phyloP scores from a whole-genome alignment of 2,888 invertebrate genomes.

The Ormyrus rosae region DNA sequence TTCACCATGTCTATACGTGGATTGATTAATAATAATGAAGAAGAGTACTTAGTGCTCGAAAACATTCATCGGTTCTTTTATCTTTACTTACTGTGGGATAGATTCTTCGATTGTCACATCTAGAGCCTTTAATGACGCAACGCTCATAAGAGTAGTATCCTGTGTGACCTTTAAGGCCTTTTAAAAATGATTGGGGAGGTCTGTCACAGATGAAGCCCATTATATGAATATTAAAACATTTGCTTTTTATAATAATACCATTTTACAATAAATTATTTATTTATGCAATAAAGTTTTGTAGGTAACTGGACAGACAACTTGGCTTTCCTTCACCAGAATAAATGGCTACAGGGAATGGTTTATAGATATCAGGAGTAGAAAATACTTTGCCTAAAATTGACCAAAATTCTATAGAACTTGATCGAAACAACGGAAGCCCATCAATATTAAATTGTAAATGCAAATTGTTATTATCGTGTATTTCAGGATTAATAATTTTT shows the following conservation, averaged over 20 bases:
- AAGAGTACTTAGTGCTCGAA: background rate
- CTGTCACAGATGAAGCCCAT: constrained; percentile 19
- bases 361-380: background rate
- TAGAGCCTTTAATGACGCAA: background rate
- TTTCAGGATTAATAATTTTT: too few species aligned
- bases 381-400: constrained; percentile 9
- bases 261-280: background rate
- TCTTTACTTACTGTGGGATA: background rate
- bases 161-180: constrained; percentile 13
- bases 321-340: constrained; percentile 11
- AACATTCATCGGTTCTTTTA: constrained; percentile 1
- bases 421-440: background rate
- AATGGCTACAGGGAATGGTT: constrained; percentile 6
- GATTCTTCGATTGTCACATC: background rate
- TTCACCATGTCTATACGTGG: constrained; percentile 6
- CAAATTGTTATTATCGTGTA: too few species aligned
- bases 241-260: background rate
- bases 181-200: constrained; percentile 2
- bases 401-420: constrained; percentile 25
- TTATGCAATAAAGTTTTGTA: background rate
- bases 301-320: background rate
- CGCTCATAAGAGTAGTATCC: constrained; percentile 16
- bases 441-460: constrained; percentile 20
- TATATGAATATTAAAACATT: background rate
- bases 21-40: background rate